phyloP scores from a whole-genome alignment of 2,113 vertebrate genomes.

The Pandion haliaetus region DNA sequence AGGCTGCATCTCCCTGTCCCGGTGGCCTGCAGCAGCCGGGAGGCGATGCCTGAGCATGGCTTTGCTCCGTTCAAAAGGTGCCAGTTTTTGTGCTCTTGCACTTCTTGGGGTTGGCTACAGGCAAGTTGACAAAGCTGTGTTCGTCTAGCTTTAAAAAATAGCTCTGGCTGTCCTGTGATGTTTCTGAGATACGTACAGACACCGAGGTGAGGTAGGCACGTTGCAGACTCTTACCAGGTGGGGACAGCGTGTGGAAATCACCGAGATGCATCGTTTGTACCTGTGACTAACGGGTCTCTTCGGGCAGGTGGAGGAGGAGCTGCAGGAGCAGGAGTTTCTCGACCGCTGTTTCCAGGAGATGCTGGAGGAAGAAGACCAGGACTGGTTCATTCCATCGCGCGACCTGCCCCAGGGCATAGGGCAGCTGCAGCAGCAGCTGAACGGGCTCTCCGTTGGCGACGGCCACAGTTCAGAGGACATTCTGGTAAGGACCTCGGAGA shows the following conservation, averaged over 20 bases:
- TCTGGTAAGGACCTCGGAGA: constrained; percentile 76
- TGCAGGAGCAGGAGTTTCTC: constrained; percentile 95
- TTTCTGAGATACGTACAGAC: not conserved
- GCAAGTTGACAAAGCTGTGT: not conserved
- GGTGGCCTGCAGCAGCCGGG: not conserved
- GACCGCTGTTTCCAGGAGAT: constrained; percentile 99
- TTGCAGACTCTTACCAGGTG: not conserved
- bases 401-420: constrained; percentile 90
- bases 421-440: constrained; percentile 93
- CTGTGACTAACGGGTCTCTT: not conserved
- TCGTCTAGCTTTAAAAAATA: too few species aligned
- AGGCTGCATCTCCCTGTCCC: not conserved
- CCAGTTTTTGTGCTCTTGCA: accelerated
- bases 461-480: constrained; percentile 84
- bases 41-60: not conserved
- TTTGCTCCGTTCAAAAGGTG: not conserved
- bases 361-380: constrained; percentile 96
- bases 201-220: not conserved
- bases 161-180: not conserved
- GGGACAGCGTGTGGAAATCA: not conserved
- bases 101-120: not conserved
- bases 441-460: constrained; percentile 83
- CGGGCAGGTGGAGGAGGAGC: constrained; percentile 92
- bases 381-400: constrained; percentile 96
- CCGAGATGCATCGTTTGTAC: accelerated